These are phyloP conservation scores for Cercopithecus mona DNA, from an alignment of 2,113 vertebrate genomes.

Conservation along the genomic window DNA sequence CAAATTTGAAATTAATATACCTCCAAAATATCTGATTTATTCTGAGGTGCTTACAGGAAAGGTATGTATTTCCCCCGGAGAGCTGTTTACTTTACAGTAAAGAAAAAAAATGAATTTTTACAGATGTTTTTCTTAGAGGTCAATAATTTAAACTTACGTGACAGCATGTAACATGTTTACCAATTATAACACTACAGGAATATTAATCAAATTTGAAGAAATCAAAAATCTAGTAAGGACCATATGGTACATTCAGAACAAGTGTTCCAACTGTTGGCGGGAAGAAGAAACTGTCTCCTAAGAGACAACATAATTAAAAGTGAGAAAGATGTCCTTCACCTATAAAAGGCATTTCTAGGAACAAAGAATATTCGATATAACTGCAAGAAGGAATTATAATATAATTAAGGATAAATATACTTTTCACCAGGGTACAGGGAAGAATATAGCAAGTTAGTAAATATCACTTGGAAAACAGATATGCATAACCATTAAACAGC, in stretches of 20 bases:
- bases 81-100: background rate
- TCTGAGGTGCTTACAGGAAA: background rate
- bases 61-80: background rate
- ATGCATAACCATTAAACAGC: background rate
- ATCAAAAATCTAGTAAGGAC: background rate
- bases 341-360: background rate
- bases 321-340: slow-evolving; percentile 10
- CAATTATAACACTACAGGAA: slow-evolving; percentile 1
- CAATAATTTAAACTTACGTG: slow-evolving; percentile 47
- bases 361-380: background rate
- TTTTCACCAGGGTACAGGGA: background rate
- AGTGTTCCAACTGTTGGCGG: background rate
- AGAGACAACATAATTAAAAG: slow-evolving; percentile 47
- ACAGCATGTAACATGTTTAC: slow-evolving; percentile 52
- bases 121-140: slow-evolving; percentile 38
- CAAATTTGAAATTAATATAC: background rate
- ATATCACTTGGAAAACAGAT: background rate
- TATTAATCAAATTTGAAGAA: slow-evolving; percentile 59
- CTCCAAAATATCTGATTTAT: background rate
- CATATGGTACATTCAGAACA: slow-evolving; percentile 55
- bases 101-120: background rate
- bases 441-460: background rate
- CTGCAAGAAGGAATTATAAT: background rate
- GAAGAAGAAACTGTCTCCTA: background rate
- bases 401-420: background rate